Evolutionary conservation across 2,888 invertebrate genomes (phyloP).

Genomic region (Platycheirus albimanus): DNA sequence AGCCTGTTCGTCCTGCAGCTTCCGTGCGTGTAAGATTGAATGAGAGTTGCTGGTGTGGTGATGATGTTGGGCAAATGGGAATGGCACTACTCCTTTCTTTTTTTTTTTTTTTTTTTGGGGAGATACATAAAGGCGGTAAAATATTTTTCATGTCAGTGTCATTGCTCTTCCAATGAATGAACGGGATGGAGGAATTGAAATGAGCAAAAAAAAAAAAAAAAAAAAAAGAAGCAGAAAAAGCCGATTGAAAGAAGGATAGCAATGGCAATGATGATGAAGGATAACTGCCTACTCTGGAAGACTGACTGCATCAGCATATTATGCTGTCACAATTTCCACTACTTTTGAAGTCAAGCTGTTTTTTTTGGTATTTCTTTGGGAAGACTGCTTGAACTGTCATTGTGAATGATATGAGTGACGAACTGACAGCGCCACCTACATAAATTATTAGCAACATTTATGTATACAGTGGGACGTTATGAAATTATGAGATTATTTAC

Average conservation of each 20-base stretch:
- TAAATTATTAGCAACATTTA: slow-evolving; percentile 44
- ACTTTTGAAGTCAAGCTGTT: slow-evolving; percentile 18
- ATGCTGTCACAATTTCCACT: slow-evolving; percentile 20
- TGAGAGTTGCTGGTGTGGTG: slow-evolving; percentile 31
- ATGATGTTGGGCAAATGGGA: slow-evolving; percentile 54
- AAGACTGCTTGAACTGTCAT: slow-evolving; percentile 19
- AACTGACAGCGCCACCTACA: slow-evolving; percentile 45
- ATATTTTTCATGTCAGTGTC: slow-evolving; percentile 59
- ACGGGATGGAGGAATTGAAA: slow-evolving; percentile 1
- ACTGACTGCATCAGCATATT: slow-evolving; percentile 44
- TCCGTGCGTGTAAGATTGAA: slow-evolving; percentile 63
- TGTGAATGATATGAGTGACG: slow-evolving; percentile 59
- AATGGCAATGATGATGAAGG: slow-evolving; percentile 30
- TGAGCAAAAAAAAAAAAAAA: background rate
- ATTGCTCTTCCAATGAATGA: slow-evolving; percentile 22
- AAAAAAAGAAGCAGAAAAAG: background rate
- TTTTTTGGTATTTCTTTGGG: background rate
- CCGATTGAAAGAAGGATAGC: slow-evolving; percentile 26
- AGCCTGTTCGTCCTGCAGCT: background rate
- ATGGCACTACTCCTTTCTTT: slow-evolving; percentile 30
- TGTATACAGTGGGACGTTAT: background rate
- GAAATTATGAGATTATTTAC: slow-evolving; percentile 49
- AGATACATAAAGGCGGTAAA: slow-evolving; percentile 30
- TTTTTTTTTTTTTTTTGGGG: background rate
- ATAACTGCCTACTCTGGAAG: slow-evolving; percentile 20